A percentile compares a stretch with the other conserved stretches of the same genome.
Conservation (phyloP, 2,888 invertebrate genomes). For the Hemistola chrysoprasaria region DNA sequence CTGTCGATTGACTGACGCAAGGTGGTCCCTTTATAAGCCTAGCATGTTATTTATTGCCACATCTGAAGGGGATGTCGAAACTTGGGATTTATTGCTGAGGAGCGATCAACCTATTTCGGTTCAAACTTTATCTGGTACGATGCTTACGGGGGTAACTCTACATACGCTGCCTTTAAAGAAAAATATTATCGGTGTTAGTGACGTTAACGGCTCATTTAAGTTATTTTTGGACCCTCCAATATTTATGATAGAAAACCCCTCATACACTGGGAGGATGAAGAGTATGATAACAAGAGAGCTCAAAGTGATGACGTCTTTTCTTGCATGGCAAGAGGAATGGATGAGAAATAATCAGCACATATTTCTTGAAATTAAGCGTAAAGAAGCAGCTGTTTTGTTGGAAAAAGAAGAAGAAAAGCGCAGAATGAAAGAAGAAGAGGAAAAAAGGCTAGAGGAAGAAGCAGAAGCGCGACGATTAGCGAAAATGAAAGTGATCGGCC, state of each 20-base stretch:
- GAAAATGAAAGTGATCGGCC: constrained; percentile 60
- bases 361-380: constrained; percentile 61
- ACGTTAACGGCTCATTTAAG: constrained; percentile 85
- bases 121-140: constrained; percentile 85
- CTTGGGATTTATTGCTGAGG: constrained; percentile 89
- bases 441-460: constrained; percentile 72
- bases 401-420: constrained; percentile 70
- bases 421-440: constrained; percentile 61
- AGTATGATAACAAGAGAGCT: constrained; percentile 78
- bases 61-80: constrained; percentile 88
- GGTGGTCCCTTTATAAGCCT: constrained; percentile 90
- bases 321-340: constrained; percentile 84
- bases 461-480: constrained; percentile 71
- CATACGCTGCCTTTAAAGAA: constrained; percentile 81
- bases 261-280: constrained; percentile 65
- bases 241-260: constrained; percentile 69
- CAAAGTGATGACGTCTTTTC: constrained; percentile 73
- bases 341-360: constrained; percentile 63
- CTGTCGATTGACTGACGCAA: constrained; percentile 82
- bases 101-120: constrained; percentile 86
- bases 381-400: constrained; percentile 65
- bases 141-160: constrained; percentile 84
- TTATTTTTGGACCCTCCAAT: constrained; percentile 83
- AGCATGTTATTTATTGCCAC: constrained; percentile 87
- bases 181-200: constrained; percentile 85